Evolutionary conservation across 2,113 vertebrate species (phyloP), one percentile per base, ranked within the genome.

Genomic region (Odontophorus gujanensis): DNA sequence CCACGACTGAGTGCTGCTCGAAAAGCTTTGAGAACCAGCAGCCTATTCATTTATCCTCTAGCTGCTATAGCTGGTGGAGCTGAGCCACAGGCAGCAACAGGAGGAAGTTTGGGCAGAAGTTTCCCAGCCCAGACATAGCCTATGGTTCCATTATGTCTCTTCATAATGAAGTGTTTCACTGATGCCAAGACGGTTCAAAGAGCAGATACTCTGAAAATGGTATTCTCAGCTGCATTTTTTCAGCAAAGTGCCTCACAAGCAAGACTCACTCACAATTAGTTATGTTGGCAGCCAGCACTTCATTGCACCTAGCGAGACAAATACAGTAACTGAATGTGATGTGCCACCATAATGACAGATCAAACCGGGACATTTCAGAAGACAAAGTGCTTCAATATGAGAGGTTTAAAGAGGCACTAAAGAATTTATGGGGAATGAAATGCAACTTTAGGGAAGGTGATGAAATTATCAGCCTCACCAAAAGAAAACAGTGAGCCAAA

Each of bases 401-500:
- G 58, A 36, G 53, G 76, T 72, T 79, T 92, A 84, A 92, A 93
- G 82, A 89, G 92, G 73, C 66, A 92, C 91, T 89, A 73, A 90
- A 92, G 94, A 95, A 93, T 92, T 94, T 94, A 90, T 81, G 80
- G 94, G 78, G 76, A 93, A 88, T 38, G 73, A 96, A 97, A 90
- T 0, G 7, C 16, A 93, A 0, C 73, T 86, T 95, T 43, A 66
- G 85, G 57, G 40, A 92, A 61, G 50, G 13, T 68, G 67, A 83
- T 90, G 89, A 87, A 94, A 94, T 95, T 83, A 91, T 86, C 87
- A 86, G 59, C 58, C 36, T 85, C 68, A 94, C 78, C 43, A 65
- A 55, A 55, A 89, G 59, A 90, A 72, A 83, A 81, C 38, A 58
- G 3, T 5, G 26, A 87, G 81, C 42, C 89, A 91, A 96, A 73